These are phyloP conservation scores for Cephus sareptanus DNA, from an alignment of 2,888 invertebrate genomes.

Conservation along the genomic window DNA sequence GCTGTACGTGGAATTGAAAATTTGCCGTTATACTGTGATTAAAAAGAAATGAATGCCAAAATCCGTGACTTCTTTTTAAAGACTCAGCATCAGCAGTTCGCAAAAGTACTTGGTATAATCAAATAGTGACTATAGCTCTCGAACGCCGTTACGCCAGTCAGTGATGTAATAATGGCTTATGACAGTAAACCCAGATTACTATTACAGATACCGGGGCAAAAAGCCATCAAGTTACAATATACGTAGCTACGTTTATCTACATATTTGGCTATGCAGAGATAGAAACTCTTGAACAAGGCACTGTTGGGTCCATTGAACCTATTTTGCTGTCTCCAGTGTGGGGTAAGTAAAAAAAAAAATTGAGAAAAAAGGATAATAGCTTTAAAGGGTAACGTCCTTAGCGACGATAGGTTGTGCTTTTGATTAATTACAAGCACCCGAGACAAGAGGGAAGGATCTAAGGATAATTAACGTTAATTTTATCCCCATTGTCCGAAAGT, in stretches of 20 bases:
- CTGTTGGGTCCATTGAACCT: neutral
- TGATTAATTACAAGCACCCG: neutral
- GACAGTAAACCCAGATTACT: constrained; percentile 43
- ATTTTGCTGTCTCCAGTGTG: neutral
- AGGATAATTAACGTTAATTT: neutral
- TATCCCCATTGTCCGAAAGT: neutral
- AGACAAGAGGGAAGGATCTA: neutral
- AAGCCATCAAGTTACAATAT: constrained; percentile 10
- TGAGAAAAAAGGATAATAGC: neutral
- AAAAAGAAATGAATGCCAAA: neutral
- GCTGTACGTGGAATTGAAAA: neutral
- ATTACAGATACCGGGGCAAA: constrained; percentile 37
- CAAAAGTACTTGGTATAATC: neutral
- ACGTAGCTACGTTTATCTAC: neutral
- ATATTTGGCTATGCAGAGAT: neutral
- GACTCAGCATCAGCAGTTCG: neutral
- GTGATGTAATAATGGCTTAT: constrained; percentile 36
- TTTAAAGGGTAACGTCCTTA: neutral
- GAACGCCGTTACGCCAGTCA: constrained; percentile 21
- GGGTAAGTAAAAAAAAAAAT: neutral
- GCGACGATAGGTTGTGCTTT: neutral
- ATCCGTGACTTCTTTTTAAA: neutral
- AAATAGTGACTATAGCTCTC: neutral
- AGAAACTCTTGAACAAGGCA: neutral
- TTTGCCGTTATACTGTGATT: neutral